A percentile compares a stretch with the other conserved stretches of the same genome.
Evolutionary conservation across 2,113 vertebrate species (phyloP).

Genomic region (Cranoglanis bouderius): DNA sequence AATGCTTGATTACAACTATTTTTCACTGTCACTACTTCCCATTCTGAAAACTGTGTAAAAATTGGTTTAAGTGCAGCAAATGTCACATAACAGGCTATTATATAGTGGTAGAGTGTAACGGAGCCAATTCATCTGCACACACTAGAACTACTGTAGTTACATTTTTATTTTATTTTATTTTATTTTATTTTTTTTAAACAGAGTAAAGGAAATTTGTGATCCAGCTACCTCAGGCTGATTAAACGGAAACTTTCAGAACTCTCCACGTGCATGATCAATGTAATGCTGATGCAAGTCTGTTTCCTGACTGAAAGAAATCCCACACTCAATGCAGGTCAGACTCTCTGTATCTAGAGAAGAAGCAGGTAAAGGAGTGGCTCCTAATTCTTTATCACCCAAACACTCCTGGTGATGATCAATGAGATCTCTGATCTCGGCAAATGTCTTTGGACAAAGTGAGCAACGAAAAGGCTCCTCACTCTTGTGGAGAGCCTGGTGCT

Average conservation of each 20-base stretch:
- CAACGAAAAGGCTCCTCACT: constrained; percentile 61
- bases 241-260: constrained; percentile 21
- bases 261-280: constrained; percentile 60
- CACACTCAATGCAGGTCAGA: constrained; percentile 71
- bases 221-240: not conserved
- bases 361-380: constrained; percentile 34
- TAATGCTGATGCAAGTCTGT: constrained; percentile 71
- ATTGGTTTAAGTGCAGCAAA: not conserved
- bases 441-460: constrained; percentile 66
- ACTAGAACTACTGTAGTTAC: not conserved
- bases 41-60: not conserved
- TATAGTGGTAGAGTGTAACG: not conserved
- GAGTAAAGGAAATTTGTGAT: constrained; percentile 41
- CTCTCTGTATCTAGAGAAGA: constrained; percentile 46
- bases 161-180: too few relatives aligned
- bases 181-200: not conserved
- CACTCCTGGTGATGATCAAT: constrained; percentile 72
- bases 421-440: constrained; percentile 65
- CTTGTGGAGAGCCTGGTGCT: constrained; percentile 62
- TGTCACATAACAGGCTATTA: not conserved
- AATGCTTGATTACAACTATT: not conserved
- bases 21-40: not conserved
- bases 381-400: constrained; percentile 49
- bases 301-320: constrained; percentile 66
- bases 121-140: not conserved